These are phyloP conservation scores for Thamnaconus septentrionalis DNA, from an alignment of 2,113 vertebrate species.

Conservation along the genomic window DNA sequence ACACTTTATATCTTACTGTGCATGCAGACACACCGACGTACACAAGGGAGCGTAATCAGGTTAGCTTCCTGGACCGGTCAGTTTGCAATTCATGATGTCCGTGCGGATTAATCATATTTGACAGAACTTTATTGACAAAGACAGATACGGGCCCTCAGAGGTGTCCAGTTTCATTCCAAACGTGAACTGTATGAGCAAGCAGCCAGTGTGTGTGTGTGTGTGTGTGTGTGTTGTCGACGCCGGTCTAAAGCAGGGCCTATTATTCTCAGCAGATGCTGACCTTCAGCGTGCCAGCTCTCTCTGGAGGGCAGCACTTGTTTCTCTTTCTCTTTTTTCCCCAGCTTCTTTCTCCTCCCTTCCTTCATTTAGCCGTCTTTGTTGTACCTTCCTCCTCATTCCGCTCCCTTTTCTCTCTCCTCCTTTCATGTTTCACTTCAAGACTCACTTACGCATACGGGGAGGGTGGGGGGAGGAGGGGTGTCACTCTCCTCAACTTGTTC, in stretches of 20 bases:
- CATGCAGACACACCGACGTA: conserved; percentile 4
- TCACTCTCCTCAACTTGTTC: background rate
- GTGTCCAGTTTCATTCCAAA: conserved; percentile 61
- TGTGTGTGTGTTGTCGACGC: too few relatives aligned
- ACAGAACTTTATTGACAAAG: conserved; percentile 71
- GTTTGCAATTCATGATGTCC: conserved; percentile 61
- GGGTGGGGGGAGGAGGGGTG: background rate
- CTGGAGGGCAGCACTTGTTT: conserved; percentile 59
- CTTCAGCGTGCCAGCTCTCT: conserved; percentile 61
- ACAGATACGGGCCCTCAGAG: conserved; percentile 50
- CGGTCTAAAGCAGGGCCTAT: conserved; percentile 43
- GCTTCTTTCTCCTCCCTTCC: background rate
- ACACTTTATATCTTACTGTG: background rate
- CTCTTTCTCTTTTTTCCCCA: conserved; percentile 21
- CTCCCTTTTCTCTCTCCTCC: conserved; percentile 28
- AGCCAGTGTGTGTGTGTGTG: background rate
- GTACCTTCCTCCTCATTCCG: conserved; percentile 18
- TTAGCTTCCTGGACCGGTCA: conserved; percentile 56
- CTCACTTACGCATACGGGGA: background rate
- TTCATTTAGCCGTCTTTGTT: conserved; percentile 19
- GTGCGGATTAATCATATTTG: conserved; percentile 55
- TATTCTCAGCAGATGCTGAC: conserved; percentile 67
- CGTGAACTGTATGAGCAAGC: conserved; percentile 39
- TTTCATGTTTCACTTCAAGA: conserved; percentile 2
- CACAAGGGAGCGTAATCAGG: conserved; percentile 58